Evolutionary conservation across 1,140 invertebrate genomes (phyloP), one percentile per base, ranked within the genome.

Genomic region (Caenorhabditis latens): DNA sequence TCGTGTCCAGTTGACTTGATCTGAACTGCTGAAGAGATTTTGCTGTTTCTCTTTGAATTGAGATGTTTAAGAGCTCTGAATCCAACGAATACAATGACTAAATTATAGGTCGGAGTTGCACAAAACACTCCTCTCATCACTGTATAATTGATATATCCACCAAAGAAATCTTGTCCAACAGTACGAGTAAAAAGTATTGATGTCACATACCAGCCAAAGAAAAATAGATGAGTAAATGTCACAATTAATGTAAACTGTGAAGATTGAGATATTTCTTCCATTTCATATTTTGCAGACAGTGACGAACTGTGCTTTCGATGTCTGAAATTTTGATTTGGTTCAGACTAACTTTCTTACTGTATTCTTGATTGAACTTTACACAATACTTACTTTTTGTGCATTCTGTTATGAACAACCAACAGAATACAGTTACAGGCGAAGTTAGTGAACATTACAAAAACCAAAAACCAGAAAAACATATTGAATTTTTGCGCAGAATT

Each of bases 151-250:
- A 46, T 43, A 19, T 43, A 43, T 71, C 65, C 65, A 46, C 65
- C 40, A 71, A 71, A 71, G 65, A 71, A 71, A 71, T 71, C 42
- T 46, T 43, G 14, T 42, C 71, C 71, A 32, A 79, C 43, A 11
- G 71, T 79, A 24, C 46, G 43, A 24, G 13, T 50, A 11, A 79
- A 42, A 24, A 79, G 43, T 21, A 48, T 79, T 11, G 46, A 24
- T 5, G 7, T 4, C 0, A 50, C 46, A 32, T 79, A 79, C 46
- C 43, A 48, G 1, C 71, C 71, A 24, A 79, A 79, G n/a, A 79
- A 79, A 24, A 79, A 79, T 21, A 79, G n/a, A 79, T 79, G 71
- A 53, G 40, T 50, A 46, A 79, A 79, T 4, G 71, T 79, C 1
- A 79, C 71, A 24, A 53, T 79, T 13, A 79, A 14, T 21, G 71